Base-by-base conservation (phyloP, 2,113 vertebrate genomes). In the Rattus rattus region DNA sequence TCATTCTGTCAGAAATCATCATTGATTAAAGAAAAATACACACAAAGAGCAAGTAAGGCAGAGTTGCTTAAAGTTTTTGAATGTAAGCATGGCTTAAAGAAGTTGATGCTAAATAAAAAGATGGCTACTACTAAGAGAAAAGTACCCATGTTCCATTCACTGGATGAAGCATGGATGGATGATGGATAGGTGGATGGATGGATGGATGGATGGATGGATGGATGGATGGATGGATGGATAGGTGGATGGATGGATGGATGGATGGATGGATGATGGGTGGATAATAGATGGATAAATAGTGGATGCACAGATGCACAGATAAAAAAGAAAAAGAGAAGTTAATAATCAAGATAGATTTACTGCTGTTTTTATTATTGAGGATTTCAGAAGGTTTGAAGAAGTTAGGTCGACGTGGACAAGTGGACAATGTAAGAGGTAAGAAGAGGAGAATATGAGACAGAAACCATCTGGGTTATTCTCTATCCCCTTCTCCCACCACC, bases 71-170 rank as follows among this genome's bases (percentile, higher is more conserved):
- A 43, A 93, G 65, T 0, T 19, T 88, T 92, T 59, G 22, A 93
- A 92, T 59, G 49, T 65, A 86, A 91, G 86, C 91, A 26, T 63
- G 10, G 28, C 2, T 70, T 59, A 63, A 91, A 43, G 19, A 86
- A 75, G 7, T 12, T 93, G 80, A 89, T 70, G 12, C 49, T 80
- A 91, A 89, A 52, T 47, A 67, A 85, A 8, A 91, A 5, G 9
- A 54, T 63, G 26, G 75, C 59, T 90, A 59, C 80, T 93, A 65
- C 13, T 90, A 77, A 88, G 59, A 83, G 84, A 54, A 92, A 69
- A 5, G 26, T 69, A 7, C 39, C 14, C 6, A 76, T 16, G 16
- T 65, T 83, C 13, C 8, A 30, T 61, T 77, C 72, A 52, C 30
- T 43, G 8, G 12, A 49, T 86, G 7, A 24, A 26, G 30, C 67